phyloP scores from a whole-genome alignment of 2,113 vertebrate species.

The Aspiorhynchus laticeps region DNA sequence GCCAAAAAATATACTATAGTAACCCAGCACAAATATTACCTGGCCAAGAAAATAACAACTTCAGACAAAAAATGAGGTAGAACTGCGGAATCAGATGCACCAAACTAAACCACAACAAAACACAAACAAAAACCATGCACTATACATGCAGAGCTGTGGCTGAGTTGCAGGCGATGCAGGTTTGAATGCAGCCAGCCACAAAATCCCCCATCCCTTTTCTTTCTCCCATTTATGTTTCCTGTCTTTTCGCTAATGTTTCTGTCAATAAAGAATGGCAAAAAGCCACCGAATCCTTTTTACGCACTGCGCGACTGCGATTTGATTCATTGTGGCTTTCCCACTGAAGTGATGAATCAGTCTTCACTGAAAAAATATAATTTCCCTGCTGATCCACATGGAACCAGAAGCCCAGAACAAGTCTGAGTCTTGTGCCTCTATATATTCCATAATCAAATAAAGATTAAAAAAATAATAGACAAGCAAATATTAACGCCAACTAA shows the following conservation, averaged over 20 bases:
- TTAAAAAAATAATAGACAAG: constrained; percentile 8
- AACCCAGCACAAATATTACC: not conserved
- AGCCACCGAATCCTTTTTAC: not conserved
- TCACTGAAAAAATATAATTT: constrained; percentile 13
- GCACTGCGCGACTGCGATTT: not conserved
- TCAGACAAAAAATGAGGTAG: not conserved
- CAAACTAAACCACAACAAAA: not conserved
- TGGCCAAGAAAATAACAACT: not conserved
- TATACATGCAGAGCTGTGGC: not conserved
- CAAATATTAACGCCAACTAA: not conserved
- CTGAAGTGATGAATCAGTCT: constrained; percentile 18
- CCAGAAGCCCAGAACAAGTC: constrained; percentile 20
- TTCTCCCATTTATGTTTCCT: not conserved
- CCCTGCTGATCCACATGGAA: constrained; percentile 19
- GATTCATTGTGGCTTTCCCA: constrained; percentile 27
- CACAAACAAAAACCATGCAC: not conserved
- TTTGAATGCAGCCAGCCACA: not conserved
- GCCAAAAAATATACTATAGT: not conserved
- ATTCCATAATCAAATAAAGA: constrained; percentile 31
- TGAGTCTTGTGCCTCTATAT: not conserved
- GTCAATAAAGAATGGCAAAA: constrained; percentile 5
- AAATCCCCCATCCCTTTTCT: not conserved
- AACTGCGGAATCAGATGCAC: not conserved
- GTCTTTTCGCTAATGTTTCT: not conserved
- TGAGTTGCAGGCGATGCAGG: not conserved